A percentile compares a stretch with the other conserved stretches of the same genome.
These are phyloP conservation scores for Rhea pennata DNA, from an alignment of 2,113 vertebrate species.

Conservation along the genomic window DNA sequence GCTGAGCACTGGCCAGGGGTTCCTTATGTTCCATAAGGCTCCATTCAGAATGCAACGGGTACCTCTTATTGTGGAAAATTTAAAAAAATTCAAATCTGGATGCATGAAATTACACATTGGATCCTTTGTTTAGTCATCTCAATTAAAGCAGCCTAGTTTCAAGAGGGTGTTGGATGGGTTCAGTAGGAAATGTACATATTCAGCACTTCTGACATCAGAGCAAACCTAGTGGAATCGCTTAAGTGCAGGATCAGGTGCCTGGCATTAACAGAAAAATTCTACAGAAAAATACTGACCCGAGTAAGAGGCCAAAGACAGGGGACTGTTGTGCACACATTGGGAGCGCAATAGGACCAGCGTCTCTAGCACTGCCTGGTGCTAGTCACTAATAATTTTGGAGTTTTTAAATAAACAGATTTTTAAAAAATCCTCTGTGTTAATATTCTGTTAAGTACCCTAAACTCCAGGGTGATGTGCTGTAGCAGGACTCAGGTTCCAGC, in stretches of 20 bases:
- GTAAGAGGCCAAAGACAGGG: background rate
- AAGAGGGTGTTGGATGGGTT: background rate
- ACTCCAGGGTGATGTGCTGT: slow-evolving; percentile 6
- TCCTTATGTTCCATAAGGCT: background rate
- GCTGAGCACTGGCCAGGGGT: background rate
- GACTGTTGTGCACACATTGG: background rate
- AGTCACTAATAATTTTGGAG: background rate
- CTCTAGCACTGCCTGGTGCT: background rate
- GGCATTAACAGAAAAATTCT: background rate
- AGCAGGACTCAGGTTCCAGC: slow-evolving; percentile 18
- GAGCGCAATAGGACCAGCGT: background rate
- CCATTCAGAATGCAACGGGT: background rate
- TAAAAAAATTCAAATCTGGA: background rate
- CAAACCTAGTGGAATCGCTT: background rate
- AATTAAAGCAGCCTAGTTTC: background rate
- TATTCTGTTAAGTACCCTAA: slow-evolving; percentile 43
- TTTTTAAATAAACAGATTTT: slow-evolving; percentile 40
- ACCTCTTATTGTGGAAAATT: background rate
- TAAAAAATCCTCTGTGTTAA: slow-evolving; percentile 23
- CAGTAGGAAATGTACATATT: background rate
- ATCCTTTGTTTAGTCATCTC: background rate
- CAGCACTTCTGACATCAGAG: background rate
- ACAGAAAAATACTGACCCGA: background rate
- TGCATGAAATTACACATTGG: background rate
- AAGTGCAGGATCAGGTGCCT: background rate